Base-by-base conservation (phyloP, 2,888 invertebrate genomes). In the Athetis lepigone region DNA sequence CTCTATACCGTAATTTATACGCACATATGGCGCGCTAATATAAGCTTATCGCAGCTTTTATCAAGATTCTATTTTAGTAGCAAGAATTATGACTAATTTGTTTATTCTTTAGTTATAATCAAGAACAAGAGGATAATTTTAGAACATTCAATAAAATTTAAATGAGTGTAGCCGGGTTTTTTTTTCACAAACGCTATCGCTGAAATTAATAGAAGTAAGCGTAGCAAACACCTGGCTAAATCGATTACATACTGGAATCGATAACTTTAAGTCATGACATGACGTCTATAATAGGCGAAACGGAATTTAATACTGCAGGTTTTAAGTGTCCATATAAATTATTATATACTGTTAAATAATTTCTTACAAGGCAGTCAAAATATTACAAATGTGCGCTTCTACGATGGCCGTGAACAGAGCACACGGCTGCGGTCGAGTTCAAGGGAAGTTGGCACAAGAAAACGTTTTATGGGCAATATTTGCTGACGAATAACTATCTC, bases 1-100 rank as follows among this genome's bases (percentile, higher is more conserved):
- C 82, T 82, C 88, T 89, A 88, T 78, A 84, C 70, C 82, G 85
- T 88, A 84, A 88, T 81, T 80, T 58, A 66, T 79, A 84, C 71
- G 79, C 83, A 85, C 86, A 85, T 85, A 85, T 87, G 86, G 85
- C 84, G 82, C 79, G 77, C 83, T 86, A 86, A 80, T 69, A 75
- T 75, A 74, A 78, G 77, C 43, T 63, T 69, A 68, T 64, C 60
- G 43, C 68, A 74, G 64, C 77, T 85, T 79, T 79, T 77, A 80
- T 70, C 66, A 62, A 61, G 68, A 70, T 66, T 37, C 58, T 65
- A 27, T 58, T 51, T 61, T 64, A 58, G 40, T 56, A 59, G 36
- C 47, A 33, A 52, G 39, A 70, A 65, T 46, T 37, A 64, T 45
- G 27, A 29, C 33, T 50, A 49, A 54, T 49, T 63, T 58, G 27